A percentile compares a stretch with the other conserved stretches of the same genome.
Conservation (phyloP, 2,888 invertebrate species). For the Epicampocera succincta region DNA sequence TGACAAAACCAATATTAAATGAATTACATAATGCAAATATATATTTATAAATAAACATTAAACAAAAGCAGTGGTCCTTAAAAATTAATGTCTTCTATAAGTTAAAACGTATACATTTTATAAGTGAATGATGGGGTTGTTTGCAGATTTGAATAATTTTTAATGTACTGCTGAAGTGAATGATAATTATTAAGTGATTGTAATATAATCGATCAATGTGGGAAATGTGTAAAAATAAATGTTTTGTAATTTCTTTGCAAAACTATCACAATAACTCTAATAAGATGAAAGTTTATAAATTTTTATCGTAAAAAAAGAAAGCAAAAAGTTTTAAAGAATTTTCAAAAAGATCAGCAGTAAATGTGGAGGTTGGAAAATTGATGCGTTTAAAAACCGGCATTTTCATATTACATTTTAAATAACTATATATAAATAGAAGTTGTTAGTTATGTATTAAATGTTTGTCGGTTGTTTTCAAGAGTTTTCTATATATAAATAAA, state of each 20-base stretch:
- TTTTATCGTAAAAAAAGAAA: conserved; percentile 12
- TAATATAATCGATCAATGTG: no score
- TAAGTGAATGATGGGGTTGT: conserved; percentile 11
- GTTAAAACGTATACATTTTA: conserved; percentile 62
- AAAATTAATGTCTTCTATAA: conserved; percentile 66
- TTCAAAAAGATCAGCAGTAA: conserved; percentile 4
- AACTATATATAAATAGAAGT: conserved; percentile 54
- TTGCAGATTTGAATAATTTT: conserved; percentile 28
- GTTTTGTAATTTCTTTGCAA: conserved; percentile 64
- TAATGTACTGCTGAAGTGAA: no score
- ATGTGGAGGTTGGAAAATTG: conserved; percentile 25
- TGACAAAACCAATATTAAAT: conserved; percentile 22
- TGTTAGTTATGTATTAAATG: conserved; percentile 33
- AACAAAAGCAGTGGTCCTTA: conserved; percentile 33
- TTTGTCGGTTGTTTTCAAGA: conserved; percentile 4
- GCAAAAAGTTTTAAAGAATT: conserved; percentile 27
- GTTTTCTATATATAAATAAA: conserved; percentile 38
- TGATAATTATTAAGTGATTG: no score
- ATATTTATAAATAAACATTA: conserved; percentile 7
- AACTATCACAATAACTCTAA: conserved; percentile 66
- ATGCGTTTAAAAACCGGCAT: conserved; percentile 15
- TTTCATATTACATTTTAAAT: conserved; percentile 31
- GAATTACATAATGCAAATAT: conserved; percentile 9
- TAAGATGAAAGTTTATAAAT: neutral
- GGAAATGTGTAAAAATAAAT: no score